Evolutionary conservation across 2,113 vertebrate genomes (phyloP), one percentile per base, ranked within the genome.

Genomic region (Terrapene triunguis): DNA sequence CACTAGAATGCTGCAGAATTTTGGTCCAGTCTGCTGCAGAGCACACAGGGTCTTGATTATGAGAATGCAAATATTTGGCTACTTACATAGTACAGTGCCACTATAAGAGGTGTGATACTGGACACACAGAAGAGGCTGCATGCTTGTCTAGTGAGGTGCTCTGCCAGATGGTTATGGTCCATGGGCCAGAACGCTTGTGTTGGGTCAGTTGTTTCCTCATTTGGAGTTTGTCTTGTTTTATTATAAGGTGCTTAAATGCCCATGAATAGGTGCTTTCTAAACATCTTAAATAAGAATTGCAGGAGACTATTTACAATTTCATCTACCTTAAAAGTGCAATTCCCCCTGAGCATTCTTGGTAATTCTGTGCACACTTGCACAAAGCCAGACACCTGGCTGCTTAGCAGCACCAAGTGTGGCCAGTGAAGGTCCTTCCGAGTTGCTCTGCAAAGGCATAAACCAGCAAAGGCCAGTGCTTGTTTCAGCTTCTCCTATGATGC

Each of bases 151-250:
- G 62, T 35, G 59, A 65, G 59, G 2, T 74, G 9, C 21, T 42
- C n/a, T 74, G 19, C 38, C n/a, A 2, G 16, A 42, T 42, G 10
- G 59, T n/a, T 48, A 44, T 44, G 89, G 72, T 0, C 0, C 65
- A 86, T 87, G 84, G 84, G 89, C 50, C 79, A 93, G 95, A 93
- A 87, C 94, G 76, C 95, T 96, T 96, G 72, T 80, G 1, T 84
- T 81, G 92, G 85, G 55, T 59, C 89, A 50, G 16, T 82, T 89
- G 5, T 17, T 94, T 94, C 85, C 93, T 89, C 51, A 78, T 76
- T 65, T 84, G 72, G 55, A 84, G 72, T 90, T 53, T 1, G 51
- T 55, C 78, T 9, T 10, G 27, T 48, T 35, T 86, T 69, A 42
- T 82, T 83, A 80, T 51, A 96, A 95, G 89, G 90, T 17, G 16